These are phyloP conservation scores for Hybognathus amarus DNA, from an alignment of 2,797 vertebrate genomes.

Conservation along the genomic window DNA sequence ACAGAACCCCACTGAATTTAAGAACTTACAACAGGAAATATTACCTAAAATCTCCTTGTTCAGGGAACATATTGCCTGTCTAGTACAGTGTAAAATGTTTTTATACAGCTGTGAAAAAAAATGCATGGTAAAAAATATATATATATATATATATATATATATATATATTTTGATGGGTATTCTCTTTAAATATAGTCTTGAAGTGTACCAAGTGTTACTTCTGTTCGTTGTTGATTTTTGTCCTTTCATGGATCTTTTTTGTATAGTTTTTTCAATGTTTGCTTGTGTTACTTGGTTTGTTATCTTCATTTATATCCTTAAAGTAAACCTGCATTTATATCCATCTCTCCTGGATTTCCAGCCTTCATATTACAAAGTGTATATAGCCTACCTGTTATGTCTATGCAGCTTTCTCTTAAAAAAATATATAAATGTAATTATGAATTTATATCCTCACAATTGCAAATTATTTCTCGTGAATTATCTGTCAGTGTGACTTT, in stretches of 20 bases:
- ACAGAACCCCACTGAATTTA: not conserved
- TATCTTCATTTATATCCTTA: not conserved
- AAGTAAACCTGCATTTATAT: not conserved
- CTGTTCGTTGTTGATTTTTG: not conserved
- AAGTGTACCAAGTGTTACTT: not conserved
- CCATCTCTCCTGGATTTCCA: not conserved
- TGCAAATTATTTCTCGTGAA: too few species aligned
- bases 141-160: too few species aligned
- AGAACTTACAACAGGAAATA: not conserved
- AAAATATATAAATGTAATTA: not conserved
- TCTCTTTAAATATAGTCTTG: not conserved
- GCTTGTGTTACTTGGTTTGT: not conserved
- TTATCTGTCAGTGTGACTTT: too few species aligned
- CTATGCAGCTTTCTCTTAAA: too few species aligned
- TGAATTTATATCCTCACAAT: not conserved
- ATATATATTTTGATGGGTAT: not conserved
- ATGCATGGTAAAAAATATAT: too few species aligned
- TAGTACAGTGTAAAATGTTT: too few species aligned
- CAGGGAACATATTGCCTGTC: not conserved
- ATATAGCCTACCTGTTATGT: not conserved
- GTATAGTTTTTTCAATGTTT: not conserved
- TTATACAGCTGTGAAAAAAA: too few species aligned
- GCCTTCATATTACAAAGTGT: not conserved
- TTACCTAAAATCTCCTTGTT: not conserved
- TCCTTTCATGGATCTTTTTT: not conserved